Conservation (phyloP, 64 coral and sea anemone species). For the Pachyseris speciosa region DNA sequence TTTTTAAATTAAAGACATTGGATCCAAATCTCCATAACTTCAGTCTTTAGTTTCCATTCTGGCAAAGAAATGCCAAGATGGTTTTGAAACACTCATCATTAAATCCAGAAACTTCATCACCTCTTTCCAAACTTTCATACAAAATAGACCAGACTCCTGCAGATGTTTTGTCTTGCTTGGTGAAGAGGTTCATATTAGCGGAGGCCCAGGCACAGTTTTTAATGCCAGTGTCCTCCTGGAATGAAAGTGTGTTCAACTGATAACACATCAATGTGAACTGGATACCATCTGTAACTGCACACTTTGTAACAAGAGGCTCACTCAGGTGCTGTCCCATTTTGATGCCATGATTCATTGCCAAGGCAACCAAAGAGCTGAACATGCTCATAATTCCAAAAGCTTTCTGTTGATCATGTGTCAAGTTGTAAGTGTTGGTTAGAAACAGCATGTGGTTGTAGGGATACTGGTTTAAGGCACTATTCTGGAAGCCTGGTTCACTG, state of each 20-base stretch:
- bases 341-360: constrained; percentile 62
- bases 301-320: constrained; percentile 80
- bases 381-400: constrained; percentile 87
- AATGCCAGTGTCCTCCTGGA: constrained; percentile 93
- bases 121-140: constrained; percentile 62
- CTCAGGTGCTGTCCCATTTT: constrained; percentile 79
- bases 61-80: constrained; percentile 62
- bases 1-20: neutral
- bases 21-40: neutral
- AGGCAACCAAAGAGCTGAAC: constrained; percentile 80
- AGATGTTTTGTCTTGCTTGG: constrained; percentile 18
- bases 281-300: constrained; percentile 81
- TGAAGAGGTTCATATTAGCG: constrained; percentile 48
- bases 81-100: constrained; percentile 74
- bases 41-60: neutral
- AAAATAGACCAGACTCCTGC: constrained; percentile 24
- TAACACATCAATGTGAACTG: constrained; percentile 89
- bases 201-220: constrained; percentile 92
- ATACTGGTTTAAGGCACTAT: constrained; percentile 54
- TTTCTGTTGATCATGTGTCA: constrained; percentile 67
- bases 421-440: constrained; percentile 66
- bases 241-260: constrained; percentile 92
- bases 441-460: constrained; percentile 80
- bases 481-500: constrained; percentile 89
- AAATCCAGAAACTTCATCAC: constrained; percentile 27